These are phyloP conservation scores for Echeneis naucrates DNA, from an alignment of 2,797 vertebrate genomes.

Conservation along the genomic window DNA sequence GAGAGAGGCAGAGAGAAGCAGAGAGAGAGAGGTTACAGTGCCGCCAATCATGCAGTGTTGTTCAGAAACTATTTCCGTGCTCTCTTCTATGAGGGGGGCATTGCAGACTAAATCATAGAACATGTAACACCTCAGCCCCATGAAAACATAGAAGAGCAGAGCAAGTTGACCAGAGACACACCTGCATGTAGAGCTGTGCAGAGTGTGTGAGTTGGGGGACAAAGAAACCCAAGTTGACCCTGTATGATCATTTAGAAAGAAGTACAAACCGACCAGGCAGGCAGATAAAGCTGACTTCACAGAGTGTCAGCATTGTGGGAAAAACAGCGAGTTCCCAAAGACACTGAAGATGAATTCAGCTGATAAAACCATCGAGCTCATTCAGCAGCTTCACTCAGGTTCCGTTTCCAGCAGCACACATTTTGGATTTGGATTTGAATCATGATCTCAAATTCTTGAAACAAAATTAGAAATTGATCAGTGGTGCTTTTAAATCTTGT, in stretches of 20 bases:
- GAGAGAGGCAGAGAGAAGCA: not conserved
- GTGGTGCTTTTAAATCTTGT: not conserved
- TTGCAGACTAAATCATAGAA: not conserved
- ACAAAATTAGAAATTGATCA: not conserved
- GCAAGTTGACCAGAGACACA: not conserved
- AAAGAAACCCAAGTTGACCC: not conserved
- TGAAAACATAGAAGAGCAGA: not conserved
- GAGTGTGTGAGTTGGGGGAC: not conserved
- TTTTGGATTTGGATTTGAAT: too few relatives aligned
- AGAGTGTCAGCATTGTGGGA: not conserved
- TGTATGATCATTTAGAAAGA: not conserved
- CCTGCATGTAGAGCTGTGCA: not conserved
- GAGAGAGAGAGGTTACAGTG: not conserved
- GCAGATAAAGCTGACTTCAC: not conserved
- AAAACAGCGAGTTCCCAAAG: not conserved
- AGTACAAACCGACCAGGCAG: not conserved
- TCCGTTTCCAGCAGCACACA: too few relatives aligned
- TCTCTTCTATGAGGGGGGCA: too few relatives aligned
- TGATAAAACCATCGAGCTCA: not conserved
- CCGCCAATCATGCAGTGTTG: not conserved
- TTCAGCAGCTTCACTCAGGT: too few relatives aligned
- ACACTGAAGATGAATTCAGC: not conserved
- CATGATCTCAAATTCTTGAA: not conserved
- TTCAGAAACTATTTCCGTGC: not conserved
- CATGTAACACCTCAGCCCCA: not conserved